Percentiles rank a stretch among this genome's conserved stretches.
These are phyloP conservation scores for Andricus curvator DNA, from an alignment of 2,888 invertebrate genomes.

Conservation along the genomic window DNA sequence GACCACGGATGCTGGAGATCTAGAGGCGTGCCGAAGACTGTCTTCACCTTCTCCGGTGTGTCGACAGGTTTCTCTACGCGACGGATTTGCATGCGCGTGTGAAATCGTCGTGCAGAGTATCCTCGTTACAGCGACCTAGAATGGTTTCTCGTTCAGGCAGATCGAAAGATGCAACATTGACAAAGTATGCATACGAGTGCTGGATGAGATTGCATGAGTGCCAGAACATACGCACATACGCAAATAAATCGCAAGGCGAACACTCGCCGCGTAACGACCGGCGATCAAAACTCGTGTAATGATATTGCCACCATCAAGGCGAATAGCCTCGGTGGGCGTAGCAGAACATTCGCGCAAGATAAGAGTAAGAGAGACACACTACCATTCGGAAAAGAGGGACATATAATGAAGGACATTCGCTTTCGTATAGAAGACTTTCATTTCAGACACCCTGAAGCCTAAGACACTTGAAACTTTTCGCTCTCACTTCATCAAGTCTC, in stretches of 20 bases:
- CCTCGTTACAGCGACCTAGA: constrained; percentile 48
- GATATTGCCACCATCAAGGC: constrained; percentile 61
- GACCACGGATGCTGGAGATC: constrained; percentile 14
- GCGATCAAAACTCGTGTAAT: constrained; percentile 75
- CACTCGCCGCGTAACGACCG: constrained; percentile 65
- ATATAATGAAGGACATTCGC: constrained; percentile 19
- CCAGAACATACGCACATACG: constrained; percentile 26
- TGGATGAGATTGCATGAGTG: constrained; percentile 20
- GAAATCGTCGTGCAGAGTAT: constrained; percentile 8
- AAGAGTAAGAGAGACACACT: constrained; percentile 45
- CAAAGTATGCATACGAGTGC: constrained; percentile 62
- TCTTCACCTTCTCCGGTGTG: constrained; percentile 19
- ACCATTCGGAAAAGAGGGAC: background rate
- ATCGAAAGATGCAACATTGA: constrained; percentile 62
- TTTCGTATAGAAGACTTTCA: constrained; percentile 14
- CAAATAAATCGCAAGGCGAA: constrained; percentile 51
- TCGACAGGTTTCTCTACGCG: constrained; percentile 35
- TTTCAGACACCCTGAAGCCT: background rate
- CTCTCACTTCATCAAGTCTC: background rate
- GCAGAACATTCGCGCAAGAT: constrained; percentile 13
- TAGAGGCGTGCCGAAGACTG: constrained; percentile 18
- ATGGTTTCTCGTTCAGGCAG: constrained; percentile 42
- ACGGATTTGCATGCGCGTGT: constrained; percentile 37
- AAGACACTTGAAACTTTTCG: background rate
- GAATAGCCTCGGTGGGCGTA: constrained; percentile 53